Percentiles rank a stretch among this genome's conserved stretches.
phyloP scores from a whole-genome alignment of 2,113 vertebrate species.

The Centropus unirufus region DNA sequence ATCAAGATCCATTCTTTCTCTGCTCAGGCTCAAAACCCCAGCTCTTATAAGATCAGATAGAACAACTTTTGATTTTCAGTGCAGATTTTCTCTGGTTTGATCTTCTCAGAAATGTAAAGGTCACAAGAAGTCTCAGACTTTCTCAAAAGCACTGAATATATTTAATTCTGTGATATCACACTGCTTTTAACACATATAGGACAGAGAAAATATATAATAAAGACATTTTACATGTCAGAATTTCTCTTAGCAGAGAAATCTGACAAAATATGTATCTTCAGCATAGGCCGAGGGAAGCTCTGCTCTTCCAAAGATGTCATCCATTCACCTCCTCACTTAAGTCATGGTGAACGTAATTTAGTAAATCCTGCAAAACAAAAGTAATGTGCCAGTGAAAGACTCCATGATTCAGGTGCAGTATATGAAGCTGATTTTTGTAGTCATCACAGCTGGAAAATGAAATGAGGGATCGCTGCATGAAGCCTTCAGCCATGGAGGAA shows the following conservation, averaged over 20 bases:
- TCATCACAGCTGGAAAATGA: background rate
- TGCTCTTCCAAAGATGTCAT: background rate
- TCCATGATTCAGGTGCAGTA: background rate
- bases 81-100: background rate
- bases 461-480: background rate
- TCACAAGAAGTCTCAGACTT: background rate
- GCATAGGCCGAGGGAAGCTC: background rate
- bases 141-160: background rate
- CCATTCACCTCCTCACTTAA: background rate
- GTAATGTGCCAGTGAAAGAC: background rate
- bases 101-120: background rate
- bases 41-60: background rate
- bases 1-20: background rate
- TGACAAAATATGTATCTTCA: background rate
- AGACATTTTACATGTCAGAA: background rate
- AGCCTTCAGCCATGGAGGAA: background rate
- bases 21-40: background rate
- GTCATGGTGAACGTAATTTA: background rate
- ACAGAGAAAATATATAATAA: background rate
- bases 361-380: background rate
- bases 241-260: background rate
- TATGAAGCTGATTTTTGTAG: background rate
- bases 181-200: background rate
- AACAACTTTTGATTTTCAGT: background rate
- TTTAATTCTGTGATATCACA: background rate